A percentile compares a stretch with the other conserved stretches of the same genome.
Evolutionary conservation across 2,888 invertebrate genomes (phyloP).

Genomic region (Tolmerus cingulatus): DNA sequence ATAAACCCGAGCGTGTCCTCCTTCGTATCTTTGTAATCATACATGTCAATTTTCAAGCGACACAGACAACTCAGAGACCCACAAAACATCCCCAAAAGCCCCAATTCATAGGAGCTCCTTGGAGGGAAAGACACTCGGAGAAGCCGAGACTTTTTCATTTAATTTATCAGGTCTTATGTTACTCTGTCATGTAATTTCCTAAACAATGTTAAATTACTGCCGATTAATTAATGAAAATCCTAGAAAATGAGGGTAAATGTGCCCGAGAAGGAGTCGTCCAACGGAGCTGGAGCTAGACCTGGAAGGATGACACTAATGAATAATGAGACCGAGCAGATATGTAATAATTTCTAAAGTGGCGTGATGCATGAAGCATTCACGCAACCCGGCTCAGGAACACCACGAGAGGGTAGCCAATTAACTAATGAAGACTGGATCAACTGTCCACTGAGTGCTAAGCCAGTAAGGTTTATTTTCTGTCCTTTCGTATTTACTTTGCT

Average conservation of each 20-base stretch:
- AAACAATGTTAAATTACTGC: conserved; percentile 26
- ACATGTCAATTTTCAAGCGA: conserved; percentile 2
- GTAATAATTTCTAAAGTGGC: conserved; percentile 25
- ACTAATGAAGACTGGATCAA: neutral
- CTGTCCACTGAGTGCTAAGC: neutral
- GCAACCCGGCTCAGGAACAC: neutral
- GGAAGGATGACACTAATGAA: conserved; percentile 25
- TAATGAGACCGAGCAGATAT: conserved; percentile 4
- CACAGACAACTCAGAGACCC: neutral
- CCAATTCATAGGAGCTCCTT: neutral
- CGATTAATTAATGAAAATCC: conserved; percentile 34
- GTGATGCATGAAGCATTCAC: conserved; percentile 1
- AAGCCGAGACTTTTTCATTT: conserved; percentile 12
- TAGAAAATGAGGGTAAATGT: conserved; percentile 28
- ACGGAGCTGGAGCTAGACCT: neutral
- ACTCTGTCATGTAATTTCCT: conserved; percentile 5
- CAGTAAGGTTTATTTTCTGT: neutral
- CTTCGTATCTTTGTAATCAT: neutral
- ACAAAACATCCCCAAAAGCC: neutral
- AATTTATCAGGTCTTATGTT: conserved; percentile 19
- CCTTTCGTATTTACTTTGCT: neutral
- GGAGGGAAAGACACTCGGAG: neutral
- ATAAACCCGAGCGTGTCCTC: neutral
- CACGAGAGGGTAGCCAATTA: neutral
- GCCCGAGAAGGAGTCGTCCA: neutral